Conservation (phyloP, 2,797 vertebrate species). For the Mus caroli region DNA sequence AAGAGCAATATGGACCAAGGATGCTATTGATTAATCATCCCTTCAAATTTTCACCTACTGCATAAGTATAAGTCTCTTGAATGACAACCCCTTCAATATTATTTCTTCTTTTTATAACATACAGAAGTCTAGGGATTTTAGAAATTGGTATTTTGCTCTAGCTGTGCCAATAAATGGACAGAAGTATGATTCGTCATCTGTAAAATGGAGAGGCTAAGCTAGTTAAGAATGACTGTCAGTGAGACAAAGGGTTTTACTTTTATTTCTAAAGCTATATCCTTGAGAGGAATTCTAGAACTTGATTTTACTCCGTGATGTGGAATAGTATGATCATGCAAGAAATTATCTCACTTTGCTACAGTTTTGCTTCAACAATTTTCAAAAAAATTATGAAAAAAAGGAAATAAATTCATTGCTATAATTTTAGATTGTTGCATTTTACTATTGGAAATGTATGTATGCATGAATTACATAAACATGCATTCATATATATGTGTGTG, state of each 20-base stretch:
- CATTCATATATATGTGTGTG: not conserved
- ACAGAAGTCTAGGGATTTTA: not conserved
- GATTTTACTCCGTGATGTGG: not conserved
- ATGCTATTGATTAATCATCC: not conserved
- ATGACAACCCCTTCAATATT: not conserved
- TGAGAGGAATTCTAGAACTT: not conserved
- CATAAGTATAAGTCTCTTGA: not conserved
- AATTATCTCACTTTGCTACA: not conserved
- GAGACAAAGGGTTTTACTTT: not conserved
- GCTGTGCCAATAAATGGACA: not conserved
- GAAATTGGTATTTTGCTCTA: not conserved
- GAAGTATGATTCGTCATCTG: not conserved
- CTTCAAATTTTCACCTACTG: not conserved
- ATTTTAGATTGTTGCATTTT: not conserved
- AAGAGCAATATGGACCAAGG: not conserved
- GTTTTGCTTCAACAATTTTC: not conserved
- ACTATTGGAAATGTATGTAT: not conserved
- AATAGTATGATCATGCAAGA: not conserved
- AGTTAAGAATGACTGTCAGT: not conserved
- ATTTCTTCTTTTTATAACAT: not conserved
- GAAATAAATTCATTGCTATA: not conserved
- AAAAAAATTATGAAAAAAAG: not conserved
- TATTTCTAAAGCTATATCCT: not conserved
- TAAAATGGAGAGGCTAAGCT: slow-evolving; percentile 1
- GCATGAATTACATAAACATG: not conserved